These are phyloP conservation scores for Sceliomorpha sp. DNA, from an alignment of 2,888 invertebrate species.

Conservation along the genomic window DNA sequence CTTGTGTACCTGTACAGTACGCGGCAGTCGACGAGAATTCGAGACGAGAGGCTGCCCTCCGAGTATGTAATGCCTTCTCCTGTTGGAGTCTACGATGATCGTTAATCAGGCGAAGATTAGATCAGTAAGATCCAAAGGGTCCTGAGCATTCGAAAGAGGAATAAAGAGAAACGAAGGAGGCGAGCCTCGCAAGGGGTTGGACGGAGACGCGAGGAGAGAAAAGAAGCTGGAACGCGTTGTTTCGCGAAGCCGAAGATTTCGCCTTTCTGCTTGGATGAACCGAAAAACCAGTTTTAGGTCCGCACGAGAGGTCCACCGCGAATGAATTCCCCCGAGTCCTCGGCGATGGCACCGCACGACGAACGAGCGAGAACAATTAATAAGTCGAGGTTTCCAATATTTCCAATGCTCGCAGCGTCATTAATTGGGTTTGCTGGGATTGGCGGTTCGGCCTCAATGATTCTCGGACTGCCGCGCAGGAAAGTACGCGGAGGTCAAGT, in stretches of 20 bases:
- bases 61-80: constrained; percentile 54
- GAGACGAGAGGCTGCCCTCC: constrained; percentile 56
- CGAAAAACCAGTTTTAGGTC: constrained; percentile 57
- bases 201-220: constrained; percentile 33
- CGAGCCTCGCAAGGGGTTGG: constrained; percentile 35
- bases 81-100: constrained; percentile 65
- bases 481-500: constrained; percentile 26
- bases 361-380: constrained; percentile 7
- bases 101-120: constrained; percentile 76
- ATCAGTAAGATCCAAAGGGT: constrained; percentile 69
- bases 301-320: constrained; percentile 6
- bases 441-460: constrained; percentile 18
- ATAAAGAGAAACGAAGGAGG: constrained; percentile 50
- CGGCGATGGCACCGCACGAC: background rate
- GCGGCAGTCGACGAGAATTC: constrained; percentile 60
- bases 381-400: constrained; percentile 12
- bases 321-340: constrained; percentile 27
- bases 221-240: constrained; percentile 54
- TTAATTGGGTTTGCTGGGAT: constrained; percentile 66
- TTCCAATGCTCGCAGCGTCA: constrained; percentile 58
- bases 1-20: constrained; percentile 56
- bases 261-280: constrained; percentile 53
- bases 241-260: constrained; percentile 62
- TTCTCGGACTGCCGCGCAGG: constrained; percentile 28
- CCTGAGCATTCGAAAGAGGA: constrained; percentile 61